Evolutionary conservation across 1,140 invertebrate genomes (phyloP).

Genomic region (Ridgeia piscesae): DNA sequence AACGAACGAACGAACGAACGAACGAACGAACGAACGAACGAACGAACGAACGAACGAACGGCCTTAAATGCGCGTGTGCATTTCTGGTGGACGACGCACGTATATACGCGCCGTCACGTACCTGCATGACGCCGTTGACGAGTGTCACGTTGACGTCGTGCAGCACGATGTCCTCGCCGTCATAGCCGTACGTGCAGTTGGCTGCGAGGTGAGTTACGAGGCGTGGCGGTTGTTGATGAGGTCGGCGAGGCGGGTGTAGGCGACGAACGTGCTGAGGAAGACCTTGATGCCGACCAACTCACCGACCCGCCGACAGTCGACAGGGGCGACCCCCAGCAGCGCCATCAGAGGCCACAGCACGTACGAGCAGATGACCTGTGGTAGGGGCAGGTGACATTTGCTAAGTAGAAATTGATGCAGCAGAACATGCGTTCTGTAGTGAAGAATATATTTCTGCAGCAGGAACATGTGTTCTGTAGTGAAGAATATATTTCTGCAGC

Average conservation of each 20-base stretch:
- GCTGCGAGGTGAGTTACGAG: neutral
- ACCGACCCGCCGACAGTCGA: slow-evolving; percentile 39
- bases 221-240: neutral
- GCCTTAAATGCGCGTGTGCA: neutral
- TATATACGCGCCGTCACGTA: neutral
- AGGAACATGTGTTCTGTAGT: no score
- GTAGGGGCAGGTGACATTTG: neutral
- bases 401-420: no score
- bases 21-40: no score
- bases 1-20: no score
- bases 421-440: no score
- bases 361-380: slow-evolving; percentile 39
- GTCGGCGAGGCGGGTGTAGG: slow-evolving; percentile 43
- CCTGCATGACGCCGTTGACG: neutral
- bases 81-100: neutral
- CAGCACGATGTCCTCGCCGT: neutral
- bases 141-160: neutral
- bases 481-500: no score
- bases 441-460: no score
- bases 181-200: neutral
- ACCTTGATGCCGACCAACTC: slow-evolving; percentile 49
- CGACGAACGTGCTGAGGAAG: slow-evolving; percentile 54
- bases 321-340: slow-evolving; percentile 41
- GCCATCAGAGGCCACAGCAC: slow-evolving; percentile 42
- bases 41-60: no score